Conservation (phyloP, 2,888 invertebrate genomes). For the Ochlodes sylvanus region DNA sequence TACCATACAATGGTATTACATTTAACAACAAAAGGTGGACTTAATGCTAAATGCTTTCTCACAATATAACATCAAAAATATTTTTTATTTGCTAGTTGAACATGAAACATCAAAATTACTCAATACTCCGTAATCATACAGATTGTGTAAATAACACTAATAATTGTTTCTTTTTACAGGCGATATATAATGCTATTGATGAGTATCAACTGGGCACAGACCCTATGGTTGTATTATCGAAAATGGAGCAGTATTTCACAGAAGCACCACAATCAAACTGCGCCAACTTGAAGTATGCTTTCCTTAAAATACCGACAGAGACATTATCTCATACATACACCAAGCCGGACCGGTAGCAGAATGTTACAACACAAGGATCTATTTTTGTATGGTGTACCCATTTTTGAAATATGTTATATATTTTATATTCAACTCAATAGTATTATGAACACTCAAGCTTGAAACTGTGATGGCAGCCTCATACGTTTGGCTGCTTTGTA, state of each 20-base stretch:
- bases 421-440: constrained; percentile 8
- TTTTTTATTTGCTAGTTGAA: no score
- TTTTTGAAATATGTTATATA: not conserved
- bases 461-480: constrained; percentile 1
- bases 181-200: constrained; percentile 69
- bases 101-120: no score
- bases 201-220: constrained; percentile 88
- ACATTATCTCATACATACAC: constrained; percentile 55
- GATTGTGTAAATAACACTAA: no score
- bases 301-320: constrained; percentile 63
- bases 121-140: no score
- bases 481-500: not conserved
- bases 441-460: not conserved
- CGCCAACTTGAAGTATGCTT: constrained; percentile 67
- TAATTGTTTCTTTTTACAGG: constrained; percentile 59
- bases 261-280: constrained; percentile 67
- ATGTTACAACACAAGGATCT: not conserved
- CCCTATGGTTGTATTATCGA: constrained; percentile 85
- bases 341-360: constrained; percentile 55
- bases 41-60: no score
- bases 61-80: no score
- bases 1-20: no score
- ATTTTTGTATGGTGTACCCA: not conserved
- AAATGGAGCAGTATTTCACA: constrained; percentile 68
- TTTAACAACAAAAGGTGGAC: no score